Conservation (phyloP, 1,140 invertebrate species). For the Bombus sibiricus region DNA sequence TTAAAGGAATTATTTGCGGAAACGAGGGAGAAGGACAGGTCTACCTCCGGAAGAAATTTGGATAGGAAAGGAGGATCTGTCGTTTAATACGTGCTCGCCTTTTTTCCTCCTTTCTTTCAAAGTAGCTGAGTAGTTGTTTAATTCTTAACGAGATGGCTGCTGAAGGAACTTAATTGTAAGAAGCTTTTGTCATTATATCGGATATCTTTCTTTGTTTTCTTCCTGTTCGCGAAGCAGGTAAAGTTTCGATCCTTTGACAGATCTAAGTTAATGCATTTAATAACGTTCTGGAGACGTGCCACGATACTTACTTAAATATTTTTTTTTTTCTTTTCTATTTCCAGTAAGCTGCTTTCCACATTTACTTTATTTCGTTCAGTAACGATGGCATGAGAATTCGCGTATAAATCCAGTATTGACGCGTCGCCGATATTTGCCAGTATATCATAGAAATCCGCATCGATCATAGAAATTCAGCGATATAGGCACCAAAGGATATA, state of each 20-base stretch:
- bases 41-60: background rate
- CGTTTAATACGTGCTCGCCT: background rate
- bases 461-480: conserved; percentile 12
- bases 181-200: conserved; percentile 12
- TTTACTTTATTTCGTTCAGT: background rate
- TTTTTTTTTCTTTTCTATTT: background rate
- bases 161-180: conserved; percentile 1
- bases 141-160: conserved; percentile 11
- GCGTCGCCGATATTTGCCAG: background rate
- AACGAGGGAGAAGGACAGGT: background rate
- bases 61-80: background rate
- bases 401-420: background rate
- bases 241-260: background rate
- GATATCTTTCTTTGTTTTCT: background rate
- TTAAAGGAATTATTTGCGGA: background rate
- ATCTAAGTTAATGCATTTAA: background rate
- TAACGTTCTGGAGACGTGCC: too few species aligned
- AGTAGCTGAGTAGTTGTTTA: background rate
- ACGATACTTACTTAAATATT: too few species aligned
- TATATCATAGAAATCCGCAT: too few species aligned
- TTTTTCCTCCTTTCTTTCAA: background rate
- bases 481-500: background rate
- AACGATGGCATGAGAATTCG: background rate
- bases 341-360: background rate
- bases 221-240: background rate